These are phyloP conservation scores for Lynx canadensis DNA, from an alignment of 2,113 vertebrate genomes.

Conservation along the genomic window DNA sequence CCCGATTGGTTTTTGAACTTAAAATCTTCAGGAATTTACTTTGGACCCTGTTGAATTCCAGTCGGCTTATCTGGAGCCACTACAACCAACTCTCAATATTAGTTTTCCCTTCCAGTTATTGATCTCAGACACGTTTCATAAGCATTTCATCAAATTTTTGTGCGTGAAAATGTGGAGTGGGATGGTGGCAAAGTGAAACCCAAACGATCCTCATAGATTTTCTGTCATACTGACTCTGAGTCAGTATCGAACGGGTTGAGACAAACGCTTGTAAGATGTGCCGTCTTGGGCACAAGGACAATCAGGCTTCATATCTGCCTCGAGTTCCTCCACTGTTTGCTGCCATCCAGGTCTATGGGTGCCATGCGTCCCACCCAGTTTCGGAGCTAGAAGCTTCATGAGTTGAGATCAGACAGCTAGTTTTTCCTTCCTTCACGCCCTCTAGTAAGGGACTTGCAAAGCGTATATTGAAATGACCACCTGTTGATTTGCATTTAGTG, in stretches of 20 bases:
- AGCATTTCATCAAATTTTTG: neutral
- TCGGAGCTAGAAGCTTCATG: accelerated
- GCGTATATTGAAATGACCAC: neutral
- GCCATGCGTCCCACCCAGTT: neutral
- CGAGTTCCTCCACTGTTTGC: neutral
- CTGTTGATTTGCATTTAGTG: neutral
- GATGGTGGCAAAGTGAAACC: neutral
- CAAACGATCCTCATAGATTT: neutral
- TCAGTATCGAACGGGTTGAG: neutral
- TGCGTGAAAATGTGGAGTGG: neutral
- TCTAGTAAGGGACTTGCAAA: neutral
- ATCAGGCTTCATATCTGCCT: accelerated
- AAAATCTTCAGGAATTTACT: neutral
- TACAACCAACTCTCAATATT: neutral
- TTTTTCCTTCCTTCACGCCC: accelerated
- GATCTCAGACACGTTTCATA: neutral
- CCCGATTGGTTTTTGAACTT: neutral
- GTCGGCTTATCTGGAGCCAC: neutral
- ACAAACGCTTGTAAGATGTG: no score
- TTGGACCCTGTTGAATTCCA: neutral
- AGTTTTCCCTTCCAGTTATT: neutral
- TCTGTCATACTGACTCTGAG: no score
- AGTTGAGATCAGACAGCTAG: neutral
- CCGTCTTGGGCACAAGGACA: neutral
- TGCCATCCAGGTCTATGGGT: no score